Conservation (phyloP, 1,140 invertebrate species). For the Portunus trituberculatus region DNA sequence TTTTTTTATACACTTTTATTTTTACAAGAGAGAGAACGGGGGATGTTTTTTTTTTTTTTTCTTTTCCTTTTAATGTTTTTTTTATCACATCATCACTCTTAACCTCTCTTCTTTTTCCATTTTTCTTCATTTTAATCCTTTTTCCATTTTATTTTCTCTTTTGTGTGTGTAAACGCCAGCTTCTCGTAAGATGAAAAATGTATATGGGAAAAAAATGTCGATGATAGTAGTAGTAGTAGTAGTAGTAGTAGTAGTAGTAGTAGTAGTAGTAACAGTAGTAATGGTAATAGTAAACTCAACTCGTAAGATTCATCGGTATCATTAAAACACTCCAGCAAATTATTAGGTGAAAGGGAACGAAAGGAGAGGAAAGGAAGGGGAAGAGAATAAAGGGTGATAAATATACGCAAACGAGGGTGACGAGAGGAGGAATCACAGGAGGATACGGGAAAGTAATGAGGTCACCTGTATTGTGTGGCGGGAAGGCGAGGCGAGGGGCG, state of each 20-base stretch:
- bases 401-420: not conserved
- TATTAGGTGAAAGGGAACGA: not conserved
- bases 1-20: not conserved
- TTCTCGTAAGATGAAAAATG: not conserved
- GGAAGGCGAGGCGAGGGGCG: not conserved
- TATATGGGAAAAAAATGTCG: not conserved
- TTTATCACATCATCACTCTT: no score
- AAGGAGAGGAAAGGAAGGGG: not conserved
- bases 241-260: not conserved
- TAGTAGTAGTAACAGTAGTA: not conserved
- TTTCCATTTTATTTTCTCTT: no score
- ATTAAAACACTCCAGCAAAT: no score
- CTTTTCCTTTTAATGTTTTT: no score
- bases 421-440: conserved; percentile 7
- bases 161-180: no score
- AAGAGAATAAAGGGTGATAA: not conserved
- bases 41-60: no score
- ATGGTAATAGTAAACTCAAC: not conserved
- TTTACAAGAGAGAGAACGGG: conserved; percentile 31
- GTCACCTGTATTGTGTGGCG: not conserved
- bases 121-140: no score
- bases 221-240: not conserved
- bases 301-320: not conserved
- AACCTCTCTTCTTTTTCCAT: no score
- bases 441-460: not conserved